Evolutionary conservation across 2,113 vertebrate species (phyloP), one percentile per base, ranked within the genome.

Genomic region (Paraplagusia blochii): DNA sequence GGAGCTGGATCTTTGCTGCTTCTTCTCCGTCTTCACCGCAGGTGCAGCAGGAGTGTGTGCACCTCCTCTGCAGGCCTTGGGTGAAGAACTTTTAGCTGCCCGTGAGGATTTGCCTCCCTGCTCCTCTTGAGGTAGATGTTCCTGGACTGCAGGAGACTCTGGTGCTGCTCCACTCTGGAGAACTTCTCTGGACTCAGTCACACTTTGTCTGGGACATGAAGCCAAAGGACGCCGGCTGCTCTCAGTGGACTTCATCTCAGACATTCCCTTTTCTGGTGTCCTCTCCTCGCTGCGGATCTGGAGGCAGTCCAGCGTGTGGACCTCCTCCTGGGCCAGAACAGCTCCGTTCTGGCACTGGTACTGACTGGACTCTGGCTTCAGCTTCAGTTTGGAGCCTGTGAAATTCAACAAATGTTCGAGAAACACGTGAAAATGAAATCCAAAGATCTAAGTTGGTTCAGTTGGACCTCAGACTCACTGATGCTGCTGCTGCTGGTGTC

Each of bases 71-170:
- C 86, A 81, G 48, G 74, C 71, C 79, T 88, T 91, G 3, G 89
- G 88, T 8, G 90, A 90, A 62, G 86, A 74, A 67, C 67, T 82
- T 63, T 90, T 91, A 7, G 85, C 68, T 9, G 69, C 44, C 48
- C 80, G 80, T 0, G 33, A 15, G 46, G 69, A 66, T 85, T 89
- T 91, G 58, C 53, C 44, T 34, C 83, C 84, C 18, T 76, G 85
- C 63, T 92, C 91, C 44, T 92, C 91, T 39, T 91, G 90, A 89
- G 89, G 86, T 87, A 89, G 81, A 52, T 74, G 81, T 72, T 91
- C 89, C 1, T 63, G 38, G 55, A 59, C 18, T 6, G 62, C 33
- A 1, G 79, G 63, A 48, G 67, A 48, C 13, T 90, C 89, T 1
- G 54, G 35, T 34, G 60, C 81, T 29, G 47, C 68, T 9, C 56